These are phyloP conservation scores for Tachina lurida DNA, from an alignment of 2,888 invertebrate genomes.

Conservation along the genomic window DNA sequence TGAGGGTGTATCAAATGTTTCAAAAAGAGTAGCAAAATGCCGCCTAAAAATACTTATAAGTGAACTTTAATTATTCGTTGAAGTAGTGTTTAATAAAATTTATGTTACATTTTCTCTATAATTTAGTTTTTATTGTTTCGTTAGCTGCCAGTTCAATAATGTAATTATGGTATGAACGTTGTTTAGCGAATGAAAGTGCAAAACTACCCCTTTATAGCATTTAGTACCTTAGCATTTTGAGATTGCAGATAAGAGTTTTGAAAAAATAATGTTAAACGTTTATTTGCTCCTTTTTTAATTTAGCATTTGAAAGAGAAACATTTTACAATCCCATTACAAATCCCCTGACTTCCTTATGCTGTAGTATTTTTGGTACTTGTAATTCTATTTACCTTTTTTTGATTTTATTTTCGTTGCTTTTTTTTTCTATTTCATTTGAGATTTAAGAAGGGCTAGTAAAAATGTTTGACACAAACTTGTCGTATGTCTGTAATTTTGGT, in stretches of 20 bases:
- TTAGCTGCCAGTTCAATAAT: constrained; percentile 31
- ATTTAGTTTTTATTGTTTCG: constrained; percentile 42
- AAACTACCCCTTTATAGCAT: constrained; percentile 53
- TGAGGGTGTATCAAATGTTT: constrained; percentile 68
- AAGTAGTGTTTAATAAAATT: constrained; percentile 55
- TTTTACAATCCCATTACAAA: constrained; percentile 61
- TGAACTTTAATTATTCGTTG: constrained; percentile 64
- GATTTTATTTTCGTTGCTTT: not conserved
- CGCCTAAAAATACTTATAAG: constrained; percentile 61
- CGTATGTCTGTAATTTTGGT: constrained; percentile 69
- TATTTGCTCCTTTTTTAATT: constrained; percentile 56
- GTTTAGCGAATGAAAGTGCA: not conserved
- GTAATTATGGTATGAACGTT: constrained; percentile 47
- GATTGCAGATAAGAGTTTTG: constrained; percentile 48
- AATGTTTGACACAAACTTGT: constrained; percentile 41
- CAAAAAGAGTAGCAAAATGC: constrained; percentile 57
- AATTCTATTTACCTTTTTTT: constrained; percentile 52
- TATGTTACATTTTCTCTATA: constrained; percentile 57
- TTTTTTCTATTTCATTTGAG: constrained; percentile 16
- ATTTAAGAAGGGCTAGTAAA: constrained; percentile 52
- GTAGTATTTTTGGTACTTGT: constrained; percentile 37
- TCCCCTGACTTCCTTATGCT: constrained; percentile 55
- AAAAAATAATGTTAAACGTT: constrained; percentile 39
- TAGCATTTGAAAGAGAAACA: constrained; percentile 20
- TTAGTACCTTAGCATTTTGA: constrained; percentile 16